These are phyloP conservation scores for Lapara coniferarum DNA, from an alignment of 2,888 invertebrate genomes.

Conservation along the genomic window DNA sequence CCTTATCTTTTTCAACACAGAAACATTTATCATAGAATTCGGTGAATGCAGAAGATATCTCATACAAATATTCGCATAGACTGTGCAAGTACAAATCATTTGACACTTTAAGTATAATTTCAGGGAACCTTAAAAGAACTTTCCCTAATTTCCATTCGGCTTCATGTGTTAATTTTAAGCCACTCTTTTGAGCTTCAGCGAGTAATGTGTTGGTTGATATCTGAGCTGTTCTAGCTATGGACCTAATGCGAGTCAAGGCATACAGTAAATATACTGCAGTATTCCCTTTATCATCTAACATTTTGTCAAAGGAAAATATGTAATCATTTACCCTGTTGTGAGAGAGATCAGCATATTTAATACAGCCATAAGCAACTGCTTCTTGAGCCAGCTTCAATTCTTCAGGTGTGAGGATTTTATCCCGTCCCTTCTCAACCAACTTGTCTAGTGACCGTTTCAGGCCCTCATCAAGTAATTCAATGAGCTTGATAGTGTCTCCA, in stretches of 20 bases:
- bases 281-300: conserved; percentile 99
- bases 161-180: conserved; percentile 91
- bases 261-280: conserved; percentile 99
- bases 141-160: conserved; percentile 98
- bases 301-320: conserved; percentile 99
- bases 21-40: conserved; percentile 99
- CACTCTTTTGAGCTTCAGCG: conserved; percentile 83
- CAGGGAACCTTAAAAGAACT: conserved; percentile 92
- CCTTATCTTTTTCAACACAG: conserved; percentile 95
- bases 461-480: conserved; percentile 96
- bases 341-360: conserved; percentile 98
- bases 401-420: conserved; percentile 90
- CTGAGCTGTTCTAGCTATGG: conserved; percentile 92
- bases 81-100: conserved; percentile 93
- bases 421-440: conserved; percentile 92
- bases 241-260: conserved; percentile 96
- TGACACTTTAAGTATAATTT: conserved; percentile 91
- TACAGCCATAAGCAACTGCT: conserved; percentile 98
- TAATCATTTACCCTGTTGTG: conserved; percentile 97
- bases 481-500: conserved; percentile 95
- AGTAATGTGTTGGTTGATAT: conserved; percentile 85
- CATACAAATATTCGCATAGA: conserved; percentile 97
- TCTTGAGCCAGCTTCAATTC: conserved; percentile 93
- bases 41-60: conserved; percentile 94
- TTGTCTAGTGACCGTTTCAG: conserved; percentile 91